phyloP scores from a whole-genome alignment of 2,797 vertebrate genomes.

The Scyliorhinus canicula region DNA sequence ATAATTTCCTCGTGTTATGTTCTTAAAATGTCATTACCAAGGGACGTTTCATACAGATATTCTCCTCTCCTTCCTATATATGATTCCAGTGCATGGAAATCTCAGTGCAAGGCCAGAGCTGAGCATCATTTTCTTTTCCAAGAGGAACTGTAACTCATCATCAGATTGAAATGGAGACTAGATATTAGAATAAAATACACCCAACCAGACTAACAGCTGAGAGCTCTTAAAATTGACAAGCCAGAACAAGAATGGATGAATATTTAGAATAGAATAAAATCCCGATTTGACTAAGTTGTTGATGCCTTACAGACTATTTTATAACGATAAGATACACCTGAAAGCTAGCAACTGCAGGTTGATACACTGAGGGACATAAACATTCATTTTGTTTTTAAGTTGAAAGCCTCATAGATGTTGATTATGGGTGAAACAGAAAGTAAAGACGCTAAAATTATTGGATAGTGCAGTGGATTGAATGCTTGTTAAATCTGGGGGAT shows the following conservation, averaged over 20 bases:
- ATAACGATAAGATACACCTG: not conserved
- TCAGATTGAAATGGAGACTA: not conserved
- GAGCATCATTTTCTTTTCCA: not conserved
- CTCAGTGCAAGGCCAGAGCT: not conserved
- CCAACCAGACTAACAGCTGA: not conserved
- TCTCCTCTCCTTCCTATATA: not conserved
- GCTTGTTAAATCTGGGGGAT: not conserved
- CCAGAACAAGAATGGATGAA: not conserved
- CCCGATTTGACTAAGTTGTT: not conserved
- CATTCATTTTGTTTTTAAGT: not conserved
- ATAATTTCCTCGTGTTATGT: not conserved
- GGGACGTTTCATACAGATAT: not conserved
- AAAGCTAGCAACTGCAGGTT: not conserved
- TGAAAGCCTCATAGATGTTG: not conserved
- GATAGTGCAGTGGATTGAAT: not conserved
- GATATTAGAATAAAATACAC: not conserved
- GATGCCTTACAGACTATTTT: not conserved
- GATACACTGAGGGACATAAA: not conserved
- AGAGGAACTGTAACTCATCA: not conserved
- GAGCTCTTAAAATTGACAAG: not conserved
- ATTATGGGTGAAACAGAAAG: not conserved
- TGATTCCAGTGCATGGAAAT: not conserved
- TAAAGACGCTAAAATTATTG: too few species aligned
- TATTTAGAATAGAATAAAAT: not conserved
- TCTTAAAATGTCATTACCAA: not conserved